A percentile compares a stretch with the other conserved stretches of the same genome.
Conservation (phyloP, 2,888 invertebrate species). For the Drosophila stalkeri region DNA sequence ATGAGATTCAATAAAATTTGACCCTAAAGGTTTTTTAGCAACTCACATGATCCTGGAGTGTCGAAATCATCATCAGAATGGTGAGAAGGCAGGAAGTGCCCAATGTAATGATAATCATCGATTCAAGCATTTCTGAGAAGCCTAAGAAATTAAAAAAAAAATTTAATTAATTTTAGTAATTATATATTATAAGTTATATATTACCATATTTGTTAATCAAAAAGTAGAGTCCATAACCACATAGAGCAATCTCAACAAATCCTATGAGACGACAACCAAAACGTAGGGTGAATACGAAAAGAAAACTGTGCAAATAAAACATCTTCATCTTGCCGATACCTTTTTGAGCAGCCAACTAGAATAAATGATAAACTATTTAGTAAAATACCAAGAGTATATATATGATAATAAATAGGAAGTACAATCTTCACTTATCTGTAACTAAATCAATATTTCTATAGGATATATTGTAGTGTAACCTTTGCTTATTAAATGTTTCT, state of each 20-base stretch:
- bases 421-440: neutral
- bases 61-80: conserved; percentile 40
- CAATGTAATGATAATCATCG: conserved; percentile 38
- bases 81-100: conserved; percentile 32
- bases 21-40: neutral
- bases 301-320: conserved; percentile 40
- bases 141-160: conserved; percentile 20
- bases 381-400: neutral
- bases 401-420: neutral
- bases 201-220: conserved; percentile 20
- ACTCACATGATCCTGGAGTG: conserved; percentile 47
- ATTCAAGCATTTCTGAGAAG: conserved; percentile 24
- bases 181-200: neutral
- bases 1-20: neutral
- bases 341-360: conserved; percentile 13
- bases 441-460: no score
- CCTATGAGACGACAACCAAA: conserved; percentile 42
- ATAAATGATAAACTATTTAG: neutral
- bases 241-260: conserved; percentile 24
- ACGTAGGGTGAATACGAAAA: conserved; percentile 38
- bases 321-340: conserved; percentile 18
- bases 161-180: neutral
- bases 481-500: no score
- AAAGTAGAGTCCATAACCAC: conserved; percentile 21
- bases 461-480: conserved; percentile 1